These are phyloP conservation scores for Lepidonotus clava DNA, from an alignment of 2,888 invertebrate genomes.

Conservation along the genomic window DNA sequence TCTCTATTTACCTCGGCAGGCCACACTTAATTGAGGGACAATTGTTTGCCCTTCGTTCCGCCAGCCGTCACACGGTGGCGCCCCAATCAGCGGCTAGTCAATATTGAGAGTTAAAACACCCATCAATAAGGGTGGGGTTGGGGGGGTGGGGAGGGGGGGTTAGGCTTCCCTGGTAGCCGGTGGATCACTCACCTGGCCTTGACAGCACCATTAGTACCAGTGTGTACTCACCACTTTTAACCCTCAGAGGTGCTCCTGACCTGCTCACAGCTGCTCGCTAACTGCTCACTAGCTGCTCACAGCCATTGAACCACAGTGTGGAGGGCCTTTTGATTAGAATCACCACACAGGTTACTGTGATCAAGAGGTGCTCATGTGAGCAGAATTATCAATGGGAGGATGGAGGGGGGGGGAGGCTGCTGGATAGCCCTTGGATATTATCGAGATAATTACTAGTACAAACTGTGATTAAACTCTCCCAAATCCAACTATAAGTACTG, in stretches of 20 bases:
- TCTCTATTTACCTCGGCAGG: background rate
- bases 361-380: no score
- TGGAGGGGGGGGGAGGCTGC: no score
- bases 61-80: background rate
- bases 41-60: background rate
- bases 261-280: background rate
- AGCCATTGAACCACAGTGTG: no score
- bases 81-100: background rate
- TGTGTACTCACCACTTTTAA: constrained; percentile 38
- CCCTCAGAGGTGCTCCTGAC: constrained; percentile 17
- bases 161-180: no score
- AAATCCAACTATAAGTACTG: no score
- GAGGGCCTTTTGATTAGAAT: no score
- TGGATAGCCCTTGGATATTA: no score
- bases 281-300: background rate
- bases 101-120: constrained; percentile 28
- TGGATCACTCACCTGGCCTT: constrained; percentile 19
- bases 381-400: no score
- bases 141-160: constrained; percentile 28
- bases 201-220: constrained; percentile 19
- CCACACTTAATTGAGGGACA: constrained; percentile 11
- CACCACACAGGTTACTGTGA: no score
- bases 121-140: constrained; percentile 23
- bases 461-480: no score
- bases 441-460: no score